A percentile compares a stretch with the other conserved stretches of the same genome.
These are phyloP conservation scores for Dolichomitus sp. DNA, from an alignment of 2,888 invertebrate genomes.

Conservation along the genomic window DNA sequence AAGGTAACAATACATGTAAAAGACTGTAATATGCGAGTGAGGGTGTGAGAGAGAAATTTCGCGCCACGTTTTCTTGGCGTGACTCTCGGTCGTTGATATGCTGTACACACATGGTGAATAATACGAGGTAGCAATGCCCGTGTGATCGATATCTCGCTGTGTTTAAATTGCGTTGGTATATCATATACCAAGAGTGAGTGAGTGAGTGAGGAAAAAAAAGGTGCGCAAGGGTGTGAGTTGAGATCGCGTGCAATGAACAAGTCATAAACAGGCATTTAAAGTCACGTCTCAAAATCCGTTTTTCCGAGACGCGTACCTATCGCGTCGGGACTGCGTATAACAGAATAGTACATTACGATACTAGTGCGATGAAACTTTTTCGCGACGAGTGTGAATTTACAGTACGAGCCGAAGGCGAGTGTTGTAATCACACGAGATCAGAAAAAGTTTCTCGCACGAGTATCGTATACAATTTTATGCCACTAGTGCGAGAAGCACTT, in stretches of 20 bases:
- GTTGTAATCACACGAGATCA: too few species aligned
- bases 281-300: constrained; percentile 18
- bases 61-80: constrained; percentile 30
- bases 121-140: constrained; percentile 42
- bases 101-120: constrained; percentile 11
- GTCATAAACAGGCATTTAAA: constrained; percentile 13
- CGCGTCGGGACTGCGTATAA: not conserved
- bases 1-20: constrained; percentile 51
- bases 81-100: constrained; percentile 36
- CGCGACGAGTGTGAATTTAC: too few species aligned
- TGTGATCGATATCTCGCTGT: constrained; percentile 50
- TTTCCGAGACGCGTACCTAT: not conserved
- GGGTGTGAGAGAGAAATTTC: constrained; percentile 17
- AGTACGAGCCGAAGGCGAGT: too few species aligned
- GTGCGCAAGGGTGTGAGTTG: constrained; percentile 31
- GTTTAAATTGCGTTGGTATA: constrained; percentile 41
- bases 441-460: too few species aligned
- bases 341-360: not conserved
- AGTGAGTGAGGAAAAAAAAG: constrained; percentile 18
- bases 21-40: constrained; percentile 45
- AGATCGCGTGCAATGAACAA: constrained; percentile 37
- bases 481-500: too few species aligned
- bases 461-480: too few species aligned
- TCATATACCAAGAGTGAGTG: constrained; percentile 45
- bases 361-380: too few species aligned